Percentiles rank a stretch among this genome's conserved stretches.
These are phyloP conservation scores for Archivesica marissinica DNA, from an alignment of 1,140 invertebrate genomes.

Conservation along the genomic window DNA sequence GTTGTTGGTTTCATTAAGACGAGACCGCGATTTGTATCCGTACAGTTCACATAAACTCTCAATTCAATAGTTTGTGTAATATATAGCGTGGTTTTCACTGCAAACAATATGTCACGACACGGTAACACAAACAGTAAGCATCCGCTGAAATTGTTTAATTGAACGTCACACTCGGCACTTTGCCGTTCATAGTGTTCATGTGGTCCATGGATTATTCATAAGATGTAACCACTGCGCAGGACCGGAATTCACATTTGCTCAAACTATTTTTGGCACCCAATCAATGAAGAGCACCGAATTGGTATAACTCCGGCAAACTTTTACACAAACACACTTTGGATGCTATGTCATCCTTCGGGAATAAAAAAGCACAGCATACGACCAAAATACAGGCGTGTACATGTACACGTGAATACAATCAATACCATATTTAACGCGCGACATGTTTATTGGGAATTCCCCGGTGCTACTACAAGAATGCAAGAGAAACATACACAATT, in stretches of 20 bases:
- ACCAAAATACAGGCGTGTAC: conserved; percentile 10
- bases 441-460: conserved; percentile 17
- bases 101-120: too few species aligned
- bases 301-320: neutral
- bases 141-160: neutral
- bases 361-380: neutral
- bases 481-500: neutral
- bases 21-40: neutral
- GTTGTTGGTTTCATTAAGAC: neutral
- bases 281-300: conserved; percentile 13
- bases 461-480: neutral
- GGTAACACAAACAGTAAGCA: neutral
- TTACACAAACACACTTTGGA: conserved; percentile 28
- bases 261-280: conserved; percentile 27
- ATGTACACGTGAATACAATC: neutral
- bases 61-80: neutral
- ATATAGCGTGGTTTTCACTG: too few species aligned
- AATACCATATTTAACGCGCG: conserved; percentile 4
- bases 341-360: neutral
- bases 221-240: conserved; percentile 30
- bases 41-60: neutral
- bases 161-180: conserved; percentile 1
- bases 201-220: conserved; percentile 29
- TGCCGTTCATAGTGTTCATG: conserved; percentile 13
- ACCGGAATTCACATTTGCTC: conserved; percentile 31